These are phyloP conservation scores for Drosophila parvula DNA, from an alignment of 1,140 invertebrate species.

Conservation along the genomic window DNA sequence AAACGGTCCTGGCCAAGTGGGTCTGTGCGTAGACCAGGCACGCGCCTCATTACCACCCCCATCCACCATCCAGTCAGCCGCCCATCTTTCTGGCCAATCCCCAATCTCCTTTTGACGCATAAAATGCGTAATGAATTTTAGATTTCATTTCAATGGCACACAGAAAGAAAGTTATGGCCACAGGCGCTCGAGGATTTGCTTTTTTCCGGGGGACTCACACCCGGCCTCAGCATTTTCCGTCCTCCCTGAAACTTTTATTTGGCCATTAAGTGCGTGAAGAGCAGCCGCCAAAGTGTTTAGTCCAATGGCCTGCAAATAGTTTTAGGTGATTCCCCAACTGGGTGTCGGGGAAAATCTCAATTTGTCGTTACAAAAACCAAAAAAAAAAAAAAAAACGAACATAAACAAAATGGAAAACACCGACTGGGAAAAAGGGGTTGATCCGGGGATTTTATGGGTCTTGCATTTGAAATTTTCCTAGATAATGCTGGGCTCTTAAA, in stretches of 20 bases:
- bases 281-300: conserved; percentile 57
- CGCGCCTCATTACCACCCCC: conserved; percentile 70
- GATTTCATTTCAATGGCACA: conserved; percentile 70
- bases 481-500: not conserved
- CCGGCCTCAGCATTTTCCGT: not conserved
- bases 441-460: not conserved
- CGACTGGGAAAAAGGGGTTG: not conserved
- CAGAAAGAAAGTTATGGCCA: conserved; percentile 57
- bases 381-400: too few relatives aligned
- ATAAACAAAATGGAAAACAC: not conserved
- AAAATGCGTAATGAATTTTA: conserved; percentile 79
- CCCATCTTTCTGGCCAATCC: conserved; percentile 17
- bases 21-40: conserved; percentile 42
- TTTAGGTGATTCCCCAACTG: conserved; percentile 54
- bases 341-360: conserved; percentile 5
- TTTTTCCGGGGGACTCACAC: not conserved
- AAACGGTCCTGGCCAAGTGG: conserved; percentile 7
- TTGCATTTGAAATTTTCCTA: too few relatives aligned
- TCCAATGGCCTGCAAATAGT: conserved; percentile 61
- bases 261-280: conserved; percentile 49
- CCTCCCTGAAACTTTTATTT: conserved; percentile 36
- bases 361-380: not conserved
- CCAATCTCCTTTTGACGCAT: conserved; percentile 50
- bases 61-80: not conserved
- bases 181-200: conserved; percentile 41